phyloP scores from a whole-genome alignment of 1,140 invertebrate genomes.

The Conus ventricosus region DNA sequence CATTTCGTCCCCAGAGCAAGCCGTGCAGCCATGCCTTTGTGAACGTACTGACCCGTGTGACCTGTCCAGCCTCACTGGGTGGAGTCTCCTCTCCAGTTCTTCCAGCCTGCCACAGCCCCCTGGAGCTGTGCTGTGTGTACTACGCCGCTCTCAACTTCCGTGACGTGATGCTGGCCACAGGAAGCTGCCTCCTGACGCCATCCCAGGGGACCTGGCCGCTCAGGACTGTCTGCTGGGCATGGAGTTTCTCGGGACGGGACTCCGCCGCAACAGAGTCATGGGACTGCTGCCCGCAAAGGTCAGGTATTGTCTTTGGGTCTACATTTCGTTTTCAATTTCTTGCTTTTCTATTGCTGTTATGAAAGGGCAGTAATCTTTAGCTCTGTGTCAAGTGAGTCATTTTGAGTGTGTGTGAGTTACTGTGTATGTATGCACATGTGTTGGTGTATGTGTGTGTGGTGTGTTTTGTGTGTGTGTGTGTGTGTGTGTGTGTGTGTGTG shows the following conservation, averaged over 20 bases:
- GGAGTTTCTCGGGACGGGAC: conserved; percentile 90
- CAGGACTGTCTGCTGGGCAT: conserved; percentile 95
- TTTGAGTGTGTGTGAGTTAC: too few relatives aligned
- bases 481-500: too few relatives aligned
- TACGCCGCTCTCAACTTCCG: conserved; percentile 97
- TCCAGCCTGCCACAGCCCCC: conserved; percentile 60
- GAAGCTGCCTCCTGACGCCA: conserved; percentile 94
- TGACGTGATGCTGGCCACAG: conserved; percentile 97
- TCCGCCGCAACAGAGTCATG: conserved; percentile 87
- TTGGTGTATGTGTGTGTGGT: too few relatives aligned
- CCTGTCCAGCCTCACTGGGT: conserved; percentile 93
- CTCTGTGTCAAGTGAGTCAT: too few relatives aligned
- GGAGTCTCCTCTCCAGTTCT: conserved; percentile 84
- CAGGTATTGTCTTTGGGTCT: not conserved
- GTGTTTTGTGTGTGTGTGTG: too few relatives aligned
- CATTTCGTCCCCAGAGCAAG: conserved; percentile 18
- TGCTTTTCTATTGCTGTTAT: too few relatives aligned
- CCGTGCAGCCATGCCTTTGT: conserved; percentile 88
- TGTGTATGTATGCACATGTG: too few relatives aligned
- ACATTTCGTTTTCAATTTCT: too few relatives aligned
- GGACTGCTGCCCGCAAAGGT: conserved; percentile 90
- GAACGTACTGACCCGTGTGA: conserved; percentile 92
- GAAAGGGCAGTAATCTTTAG: too few relatives aligned
- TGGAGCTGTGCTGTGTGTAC: conserved; percentile 89
- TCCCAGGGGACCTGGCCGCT: conserved; percentile 80